phyloP scores from a whole-genome alignment of 1,140 invertebrate genomes.

The Drosophila biarmipes region DNA sequence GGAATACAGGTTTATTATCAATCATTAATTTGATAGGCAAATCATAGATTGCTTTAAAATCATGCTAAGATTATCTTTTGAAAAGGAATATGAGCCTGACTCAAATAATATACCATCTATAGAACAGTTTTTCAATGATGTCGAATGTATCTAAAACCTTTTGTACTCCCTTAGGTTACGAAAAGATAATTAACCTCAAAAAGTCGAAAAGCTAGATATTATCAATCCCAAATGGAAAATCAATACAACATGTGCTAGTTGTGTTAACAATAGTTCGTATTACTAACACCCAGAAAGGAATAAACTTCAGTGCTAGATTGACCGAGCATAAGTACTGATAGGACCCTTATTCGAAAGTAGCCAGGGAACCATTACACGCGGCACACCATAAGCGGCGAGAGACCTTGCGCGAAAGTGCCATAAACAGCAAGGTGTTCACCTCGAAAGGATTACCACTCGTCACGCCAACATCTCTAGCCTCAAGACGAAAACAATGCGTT shows the following conservation, averaged over 20 bases:
- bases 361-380: slow-evolving; percentile 25
- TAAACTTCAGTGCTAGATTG: slow-evolving; percentile 6
- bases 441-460: slow-evolving; percentile 45
- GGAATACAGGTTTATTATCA: neutral
- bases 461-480: slow-evolving; percentile 41
- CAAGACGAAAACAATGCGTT: slow-evolving; percentile 14
- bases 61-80: neutral
- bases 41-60: neutral
- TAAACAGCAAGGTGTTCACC: slow-evolving; percentile 32
- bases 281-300: neutral
- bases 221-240: slow-evolving; percentile 4
- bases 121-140: no score
- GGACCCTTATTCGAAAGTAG: slow-evolving; percentile 16
- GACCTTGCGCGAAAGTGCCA: slow-evolving; percentile 23
- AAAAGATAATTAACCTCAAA: no score
- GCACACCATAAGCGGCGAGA: slow-evolving; percentile 16
- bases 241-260: no score
- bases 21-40: neutral
- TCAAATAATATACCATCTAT: no score
- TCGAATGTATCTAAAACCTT: no score
- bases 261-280: no score
- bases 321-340: neutral
- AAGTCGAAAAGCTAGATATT: no score
- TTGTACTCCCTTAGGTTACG: no score
- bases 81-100: no score